These are phyloP conservation scores for Hoplias malabaricus DNA, from an alignment of 2,113 vertebrate species.

Conservation along the genomic window DNA sequence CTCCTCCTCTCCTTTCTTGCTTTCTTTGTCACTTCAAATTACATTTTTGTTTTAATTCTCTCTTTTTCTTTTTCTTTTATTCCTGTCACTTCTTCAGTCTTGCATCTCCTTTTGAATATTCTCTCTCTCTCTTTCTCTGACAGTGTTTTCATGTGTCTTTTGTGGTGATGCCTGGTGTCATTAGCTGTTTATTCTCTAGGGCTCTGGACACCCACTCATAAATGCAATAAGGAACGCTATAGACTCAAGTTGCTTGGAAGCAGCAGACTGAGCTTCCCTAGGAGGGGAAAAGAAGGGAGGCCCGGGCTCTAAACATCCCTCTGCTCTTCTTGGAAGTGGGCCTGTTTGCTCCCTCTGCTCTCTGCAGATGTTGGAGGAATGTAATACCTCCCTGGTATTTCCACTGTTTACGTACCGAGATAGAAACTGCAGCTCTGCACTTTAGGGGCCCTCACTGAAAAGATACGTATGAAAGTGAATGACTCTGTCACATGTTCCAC, in stretches of 20 bases:
- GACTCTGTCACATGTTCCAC: background rate
- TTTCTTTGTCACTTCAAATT: no score
- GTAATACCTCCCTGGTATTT: slow-evolving; percentile 41
- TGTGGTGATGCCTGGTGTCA: background rate
- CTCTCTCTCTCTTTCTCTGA: background rate
- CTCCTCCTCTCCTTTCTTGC: background rate
- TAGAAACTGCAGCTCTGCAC: background rate
- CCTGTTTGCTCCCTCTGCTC: slow-evolving; percentile 1
- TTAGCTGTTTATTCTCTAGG: background rate
- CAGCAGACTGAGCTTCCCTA: slow-evolving; percentile 1
- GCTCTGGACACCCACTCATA: background rate
- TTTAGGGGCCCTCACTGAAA: background rate
- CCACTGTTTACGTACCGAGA: slow-evolving; percentile 30
- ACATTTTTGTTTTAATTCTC: no score
- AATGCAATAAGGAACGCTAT: no score
- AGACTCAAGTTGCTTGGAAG: background rate
- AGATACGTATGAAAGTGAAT: background rate
- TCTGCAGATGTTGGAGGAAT: slow-evolving; percentile 46
- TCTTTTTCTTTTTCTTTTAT: background rate
- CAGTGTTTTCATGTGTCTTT: background rate
- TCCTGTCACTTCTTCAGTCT: background rate
- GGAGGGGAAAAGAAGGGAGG: slow-evolving; percentile 9
- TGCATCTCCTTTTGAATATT: background rate
- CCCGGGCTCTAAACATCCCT: background rate
- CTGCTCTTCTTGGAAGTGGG: slow-evolving; percentile 25